Conservation (phyloP, 2,113 vertebrate species). For the Meles meles region DNA sequence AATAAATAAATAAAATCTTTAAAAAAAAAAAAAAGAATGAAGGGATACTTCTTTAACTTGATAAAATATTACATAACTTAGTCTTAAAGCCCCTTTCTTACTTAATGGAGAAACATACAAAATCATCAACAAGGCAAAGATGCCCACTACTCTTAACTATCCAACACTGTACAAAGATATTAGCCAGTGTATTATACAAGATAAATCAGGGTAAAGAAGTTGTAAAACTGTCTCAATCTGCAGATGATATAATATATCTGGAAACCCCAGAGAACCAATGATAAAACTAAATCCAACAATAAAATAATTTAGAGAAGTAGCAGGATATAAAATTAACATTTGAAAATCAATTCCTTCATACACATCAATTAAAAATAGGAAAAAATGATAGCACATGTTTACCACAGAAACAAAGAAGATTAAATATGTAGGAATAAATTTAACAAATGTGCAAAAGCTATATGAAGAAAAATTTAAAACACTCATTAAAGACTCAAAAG, state of each 20-base stretch:
- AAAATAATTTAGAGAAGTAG: not conserved
- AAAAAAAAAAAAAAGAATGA: not conserved
- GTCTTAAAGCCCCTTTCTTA: not conserved
- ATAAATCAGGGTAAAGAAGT: not conserved
- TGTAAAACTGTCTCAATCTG: not conserved
- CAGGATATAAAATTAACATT: not conserved
- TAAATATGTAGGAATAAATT: not conserved
- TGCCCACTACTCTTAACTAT: not conserved
- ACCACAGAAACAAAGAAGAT: not conserved
- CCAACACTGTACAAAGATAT: not conserved
- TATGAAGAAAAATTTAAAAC: not conserved
- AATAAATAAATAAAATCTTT: no score
- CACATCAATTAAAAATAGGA: not conserved
- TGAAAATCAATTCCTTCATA: not conserved
- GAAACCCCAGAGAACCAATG: not conserved
- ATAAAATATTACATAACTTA: not conserved
- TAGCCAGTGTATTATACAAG: not conserved
- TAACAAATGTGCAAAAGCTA: not conserved
- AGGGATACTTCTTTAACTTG: not conserved
- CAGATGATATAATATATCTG: not conserved
- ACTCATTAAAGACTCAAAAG: not conserved
- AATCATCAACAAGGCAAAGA: not conserved
- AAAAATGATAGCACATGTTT: not conserved
- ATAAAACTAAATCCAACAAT: not conserved
- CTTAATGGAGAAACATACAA: not conserved